phyloP scores from a whole-genome alignment of 2,888 invertebrate genomes.

The Drosophila demipolita region DNA sequence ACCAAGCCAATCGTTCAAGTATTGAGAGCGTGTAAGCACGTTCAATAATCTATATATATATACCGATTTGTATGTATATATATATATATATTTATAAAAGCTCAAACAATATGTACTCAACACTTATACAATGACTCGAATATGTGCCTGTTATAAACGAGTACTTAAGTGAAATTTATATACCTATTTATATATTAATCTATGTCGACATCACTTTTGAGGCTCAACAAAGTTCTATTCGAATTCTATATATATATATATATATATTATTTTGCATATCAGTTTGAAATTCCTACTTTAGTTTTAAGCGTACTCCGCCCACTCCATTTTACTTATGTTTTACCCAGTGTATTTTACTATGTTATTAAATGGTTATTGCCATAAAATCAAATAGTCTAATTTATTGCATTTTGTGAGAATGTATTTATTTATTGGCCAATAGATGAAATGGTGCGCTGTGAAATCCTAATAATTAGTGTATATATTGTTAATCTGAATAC shows the following conservation, averaged over 20 bases:
- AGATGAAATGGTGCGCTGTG: constrained; percentile 32
- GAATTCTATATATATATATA: neutral
- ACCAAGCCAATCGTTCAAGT: constrained; percentile 67
- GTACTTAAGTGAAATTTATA: constrained; percentile 42
- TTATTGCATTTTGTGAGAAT: constrained; percentile 6
- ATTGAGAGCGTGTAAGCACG: constrained; percentile 59
- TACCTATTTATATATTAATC: constrained; percentile 30
- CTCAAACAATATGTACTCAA: constrained; percentile 33
- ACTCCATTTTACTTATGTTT: constrained; percentile 18
- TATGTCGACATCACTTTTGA: constrained; percentile 16
- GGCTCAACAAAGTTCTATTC: constrained; percentile 22
- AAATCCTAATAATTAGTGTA: constrained; percentile 55
- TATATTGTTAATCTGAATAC: constrained; percentile 43
- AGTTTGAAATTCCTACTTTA: constrained; percentile 8
- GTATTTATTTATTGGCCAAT: constrained; percentile 53
- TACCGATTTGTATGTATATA: constrained; percentile 15
- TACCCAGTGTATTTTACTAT: constrained; percentile 50
- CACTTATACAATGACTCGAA: constrained; percentile 42
- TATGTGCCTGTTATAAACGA: constrained; percentile 62
- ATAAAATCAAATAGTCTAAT: constrained; percentile 14
- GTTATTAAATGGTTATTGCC: constrained; percentile 65
- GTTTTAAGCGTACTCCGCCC: constrained; percentile 9
- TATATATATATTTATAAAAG: constrained; percentile 21
- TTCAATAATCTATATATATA: constrained; percentile 48
- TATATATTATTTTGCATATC: constrained; percentile 20